These are phyloP conservation scores for Pterocles burchelli DNA, from an alignment of 2,113 vertebrate genomes.

Conservation along the genomic window DNA sequence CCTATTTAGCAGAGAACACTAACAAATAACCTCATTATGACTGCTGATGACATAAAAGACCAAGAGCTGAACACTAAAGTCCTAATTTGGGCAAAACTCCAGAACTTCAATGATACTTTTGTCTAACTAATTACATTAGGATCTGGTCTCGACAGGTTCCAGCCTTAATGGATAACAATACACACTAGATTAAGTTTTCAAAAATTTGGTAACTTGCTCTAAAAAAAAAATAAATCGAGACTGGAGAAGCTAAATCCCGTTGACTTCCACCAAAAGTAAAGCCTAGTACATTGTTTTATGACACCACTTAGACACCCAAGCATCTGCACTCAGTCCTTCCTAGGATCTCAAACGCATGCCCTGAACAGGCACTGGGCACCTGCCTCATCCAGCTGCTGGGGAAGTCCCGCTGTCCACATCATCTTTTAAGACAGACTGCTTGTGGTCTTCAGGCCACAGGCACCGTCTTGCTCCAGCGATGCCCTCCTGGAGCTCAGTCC, in stretches of 20 bases:
- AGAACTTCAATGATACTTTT: background rate
- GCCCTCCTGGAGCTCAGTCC: background rate
- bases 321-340: background rate
- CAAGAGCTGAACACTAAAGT: background rate
- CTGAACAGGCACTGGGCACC: background rate
- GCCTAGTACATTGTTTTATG: rapidly evolving
- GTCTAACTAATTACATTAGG: background rate
- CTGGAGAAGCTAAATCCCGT: background rate
- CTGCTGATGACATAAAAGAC: background rate
- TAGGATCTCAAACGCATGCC: background rate
- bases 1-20: background rate
- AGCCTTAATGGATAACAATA: background rate
- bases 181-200: background rate
- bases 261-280: background rate
- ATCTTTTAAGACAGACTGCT: background rate
- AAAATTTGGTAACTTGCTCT: background rate
- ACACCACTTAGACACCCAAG: rapidly evolving
- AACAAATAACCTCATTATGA: background rate
- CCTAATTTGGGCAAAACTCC: conserved; percentile 13
- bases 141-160: conserved; percentile 9
- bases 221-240: background rate
- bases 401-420: background rate
- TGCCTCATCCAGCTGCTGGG: background rate
- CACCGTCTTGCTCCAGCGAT: background rate
- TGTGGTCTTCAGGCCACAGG: background rate